Base-by-base conservation (phyloP, 2,113 vertebrate species). In the Rhabdornis inornatus region DNA sequence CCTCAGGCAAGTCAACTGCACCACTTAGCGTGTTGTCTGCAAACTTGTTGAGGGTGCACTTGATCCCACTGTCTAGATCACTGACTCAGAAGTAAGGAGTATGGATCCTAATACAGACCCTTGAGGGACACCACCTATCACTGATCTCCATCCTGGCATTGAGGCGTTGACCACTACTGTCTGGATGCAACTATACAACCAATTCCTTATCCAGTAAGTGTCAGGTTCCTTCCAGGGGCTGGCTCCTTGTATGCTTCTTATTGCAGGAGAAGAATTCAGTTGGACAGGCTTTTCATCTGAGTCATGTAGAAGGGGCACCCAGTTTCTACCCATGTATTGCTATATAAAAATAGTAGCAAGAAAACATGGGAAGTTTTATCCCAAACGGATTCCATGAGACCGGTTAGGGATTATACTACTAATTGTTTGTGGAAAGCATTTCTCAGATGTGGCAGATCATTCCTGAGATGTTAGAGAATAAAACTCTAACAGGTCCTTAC, bases 1-100 rank as follows among this genome's bases (percentile, higher is more conserved):
- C 37, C 15, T 89, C n/a, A 42, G 2, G 42, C 0, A 0, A 44
- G 20, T 74, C 17, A 63, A 6, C 28, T 4, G 4, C 21, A n/a
- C 31, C n/a, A 24, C 20, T 86, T 44, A 72, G 27, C 7, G 8
- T 86, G 0, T 35, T 86, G 0, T 39, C 55, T 44, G 15, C 44
- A 25, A 35, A 44, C 55, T 53, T 78, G 49, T 20, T 79, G 50
- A 92, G 39, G 19, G 6, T 49, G 18, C 13, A 25, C 11, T 86
- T 0, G 1, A 25, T 75, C 35, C 30, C 37, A 14, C 16, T 70
- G 23, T 61, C 15, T n/a, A 4, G 21, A 60, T 74, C 31, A 64
- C 2, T 87, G n/a, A 19, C 55, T 21, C 28, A 17, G 49, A 31
- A 49, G 9, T 47, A n/a, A 63, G 50, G 8, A 12, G 3, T 50